Evolutionary conservation across 2,888 invertebrate species (phyloP).

Genomic region (Thymelicus acteon): DNA sequence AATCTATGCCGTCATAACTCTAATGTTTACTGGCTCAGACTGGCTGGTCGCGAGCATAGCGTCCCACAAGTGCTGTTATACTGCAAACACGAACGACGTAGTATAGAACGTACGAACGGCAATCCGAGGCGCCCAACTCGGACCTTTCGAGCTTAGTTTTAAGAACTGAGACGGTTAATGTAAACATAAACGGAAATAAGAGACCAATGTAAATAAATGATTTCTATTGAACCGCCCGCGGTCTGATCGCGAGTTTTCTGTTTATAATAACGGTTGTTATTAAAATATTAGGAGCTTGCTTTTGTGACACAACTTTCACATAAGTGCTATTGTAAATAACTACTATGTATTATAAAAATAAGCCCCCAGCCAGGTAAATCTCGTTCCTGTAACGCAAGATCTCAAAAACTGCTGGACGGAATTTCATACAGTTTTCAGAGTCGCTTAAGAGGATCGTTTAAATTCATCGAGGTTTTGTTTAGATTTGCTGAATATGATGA

Average conservation of each 20-base stretch:
- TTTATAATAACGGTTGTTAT: conserved; percentile 1
- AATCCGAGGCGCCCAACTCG: conserved; percentile 30
- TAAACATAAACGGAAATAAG: conserved; percentile 47
- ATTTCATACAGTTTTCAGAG: too few species aligned
- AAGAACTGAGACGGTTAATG: conserved; percentile 49
- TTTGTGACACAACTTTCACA: neutral
- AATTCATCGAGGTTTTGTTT: too few species aligned
- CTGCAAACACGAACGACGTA: conserved; percentile 51
- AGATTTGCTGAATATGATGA: too few species aligned
- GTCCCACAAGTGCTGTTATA: conserved; percentile 50
- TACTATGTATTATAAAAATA: too few species aligned
- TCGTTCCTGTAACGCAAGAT: too few species aligned
- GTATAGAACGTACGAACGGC: conserved; percentile 29
- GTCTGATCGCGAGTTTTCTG: neutral
- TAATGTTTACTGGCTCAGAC: too few species aligned
- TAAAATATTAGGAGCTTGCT: neutral
- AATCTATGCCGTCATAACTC: neutral
- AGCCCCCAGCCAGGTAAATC: too few species aligned
- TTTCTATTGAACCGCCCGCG: conserved; percentile 13
- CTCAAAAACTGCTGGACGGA: too few species aligned
- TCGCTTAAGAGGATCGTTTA: too few species aligned
- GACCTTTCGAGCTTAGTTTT: conserved; percentile 45
- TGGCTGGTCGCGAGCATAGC: conserved; percentile 26
- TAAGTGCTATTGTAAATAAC: too few species aligned
- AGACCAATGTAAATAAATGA: conserved; percentile 30